Percentiles rank a stretch among this genome's conserved stretches.
Conservation (phyloP, 2,888 invertebrate genomes). For the Drosophila melanosoma region DNA sequence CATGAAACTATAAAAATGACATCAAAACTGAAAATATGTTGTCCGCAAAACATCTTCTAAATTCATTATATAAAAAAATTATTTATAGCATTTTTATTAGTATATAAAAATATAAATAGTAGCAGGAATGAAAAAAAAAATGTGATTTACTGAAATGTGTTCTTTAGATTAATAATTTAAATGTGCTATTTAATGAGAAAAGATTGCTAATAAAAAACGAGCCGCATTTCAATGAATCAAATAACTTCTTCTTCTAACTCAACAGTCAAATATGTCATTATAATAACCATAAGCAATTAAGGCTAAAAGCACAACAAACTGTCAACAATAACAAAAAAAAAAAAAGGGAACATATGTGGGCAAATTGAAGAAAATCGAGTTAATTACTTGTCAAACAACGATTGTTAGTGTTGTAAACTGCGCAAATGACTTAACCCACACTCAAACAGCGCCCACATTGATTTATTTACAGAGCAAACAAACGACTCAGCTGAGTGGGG, state of each 20-base stretch:
- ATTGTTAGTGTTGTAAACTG: slow-evolving; percentile 74
- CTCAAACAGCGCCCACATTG: slow-evolving; percentile 42
- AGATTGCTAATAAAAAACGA: background rate
- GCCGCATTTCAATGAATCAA: background rate
- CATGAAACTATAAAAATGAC: background rate
- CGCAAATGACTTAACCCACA: slow-evolving; percentile 61
- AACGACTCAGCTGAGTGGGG: slow-evolving; percentile 15
- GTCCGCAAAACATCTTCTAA: background rate
- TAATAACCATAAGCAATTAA: slow-evolving; percentile 1
- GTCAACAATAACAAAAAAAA: background rate
- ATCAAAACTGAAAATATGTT: background rate
- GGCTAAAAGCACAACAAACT: slow-evolving; percentile 1
- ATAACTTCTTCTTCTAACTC: background rate
- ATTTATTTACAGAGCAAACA: slow-evolving; percentile 78
- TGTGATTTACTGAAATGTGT: background rate
- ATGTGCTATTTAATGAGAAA: background rate
- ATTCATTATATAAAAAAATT: background rate
- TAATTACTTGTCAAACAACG: slow-evolving; percentile 79
- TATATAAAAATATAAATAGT: background rate
- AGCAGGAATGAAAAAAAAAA: background rate
- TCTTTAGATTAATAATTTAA: background rate
- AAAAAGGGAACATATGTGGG: slow-evolving; percentile 1
- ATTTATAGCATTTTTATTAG: background rate
- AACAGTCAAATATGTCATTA: background rate
- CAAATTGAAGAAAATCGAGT: slow-evolving; percentile 45